Evolutionary conservation across 1,140 invertebrate genomes (phyloP).

Genomic region (Octopus bimaculoides): DNA sequence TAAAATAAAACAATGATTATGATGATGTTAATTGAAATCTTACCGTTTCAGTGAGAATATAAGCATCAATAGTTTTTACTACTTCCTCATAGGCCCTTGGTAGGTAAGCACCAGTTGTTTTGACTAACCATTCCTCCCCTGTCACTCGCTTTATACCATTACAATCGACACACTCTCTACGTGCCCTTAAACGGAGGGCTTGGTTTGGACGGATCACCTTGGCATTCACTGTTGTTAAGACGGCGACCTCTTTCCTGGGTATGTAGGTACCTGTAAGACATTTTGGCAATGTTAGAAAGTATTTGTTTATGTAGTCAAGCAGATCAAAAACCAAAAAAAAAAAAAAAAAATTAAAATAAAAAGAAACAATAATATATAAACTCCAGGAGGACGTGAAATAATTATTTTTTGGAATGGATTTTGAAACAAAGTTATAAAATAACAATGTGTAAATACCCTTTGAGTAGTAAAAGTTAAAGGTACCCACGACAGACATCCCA

Average conservation of each 20-base stretch:
- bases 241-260: conserved; percentile 59
- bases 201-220: conserved; percentile 59
- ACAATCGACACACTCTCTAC: conserved; percentile 58
- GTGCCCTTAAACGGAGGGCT: conserved; percentile 58
- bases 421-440: too few relatives aligned
- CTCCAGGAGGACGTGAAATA: too few relatives aligned
- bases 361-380: too few relatives aligned
- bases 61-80: conserved; percentile 58
- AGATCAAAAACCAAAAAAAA: too few relatives aligned
- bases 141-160: conserved; percentile 56
- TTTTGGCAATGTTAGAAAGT: too few relatives aligned
- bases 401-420: too few relatives aligned
- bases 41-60: conserved; percentile 61
- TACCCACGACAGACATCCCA: too few relatives aligned
- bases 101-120: conserved; percentile 60
- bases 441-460: too few relatives aligned
- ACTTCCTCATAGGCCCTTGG: conserved; percentile 62
- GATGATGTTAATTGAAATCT: background rate
- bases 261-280: conserved; percentile 57
- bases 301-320: too few relatives aligned
- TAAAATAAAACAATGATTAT: too few relatives aligned
- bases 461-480: too few relatives aligned
- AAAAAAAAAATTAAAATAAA: too few relatives aligned
- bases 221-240: conserved; percentile 56
- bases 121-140: conserved; percentile 62